A percentile compares a stretch with the other conserved stretches of the same genome.
Conservation (phyloP, 2,888 invertebrate species). For the Drosophila mimetica region DNA sequence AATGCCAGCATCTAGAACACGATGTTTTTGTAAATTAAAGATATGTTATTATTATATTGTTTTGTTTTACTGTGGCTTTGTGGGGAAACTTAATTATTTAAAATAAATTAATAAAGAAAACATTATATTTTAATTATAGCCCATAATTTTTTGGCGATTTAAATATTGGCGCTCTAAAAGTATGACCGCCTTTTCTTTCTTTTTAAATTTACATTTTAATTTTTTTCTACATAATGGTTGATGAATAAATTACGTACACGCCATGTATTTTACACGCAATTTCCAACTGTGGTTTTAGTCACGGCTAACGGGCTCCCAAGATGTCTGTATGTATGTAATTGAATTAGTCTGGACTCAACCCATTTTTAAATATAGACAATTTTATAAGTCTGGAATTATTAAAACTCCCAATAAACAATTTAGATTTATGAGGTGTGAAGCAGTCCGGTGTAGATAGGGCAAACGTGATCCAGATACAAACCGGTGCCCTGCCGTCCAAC, state of each 20-base stretch:
- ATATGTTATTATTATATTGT: slow-evolving; percentile 20
- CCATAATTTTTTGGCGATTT: too few relatives aligned
- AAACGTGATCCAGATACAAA: slow-evolving; percentile 10
- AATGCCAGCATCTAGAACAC: slow-evolving; percentile 28
- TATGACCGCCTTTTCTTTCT: too few relatives aligned
- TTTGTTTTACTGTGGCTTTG: not conserved
- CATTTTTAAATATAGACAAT: not conserved
- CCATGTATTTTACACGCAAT: not conserved
- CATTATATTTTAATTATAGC: too few relatives aligned
- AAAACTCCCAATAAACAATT: not conserved
- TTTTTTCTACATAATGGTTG: not conserved
- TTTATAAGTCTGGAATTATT: not conserved
- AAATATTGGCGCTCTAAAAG: too few relatives aligned
- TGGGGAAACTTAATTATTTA: not conserved
- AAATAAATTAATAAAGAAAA: too few relatives aligned
- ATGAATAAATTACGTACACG: not conserved
- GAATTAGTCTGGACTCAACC: not conserved
- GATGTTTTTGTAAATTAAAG: slow-evolving; percentile 36
- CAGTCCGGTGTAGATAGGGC: not conserved
- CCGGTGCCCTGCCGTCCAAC: slow-evolving; percentile 2
- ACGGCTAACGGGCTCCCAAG: not conserved
- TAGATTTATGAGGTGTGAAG: not conserved
- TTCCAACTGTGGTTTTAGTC: not conserved
- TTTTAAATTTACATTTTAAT: not conserved
- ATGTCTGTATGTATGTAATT: not conserved